Conservation (phyloP, 1,140 invertebrate species). For the Idris sp. region DNA sequence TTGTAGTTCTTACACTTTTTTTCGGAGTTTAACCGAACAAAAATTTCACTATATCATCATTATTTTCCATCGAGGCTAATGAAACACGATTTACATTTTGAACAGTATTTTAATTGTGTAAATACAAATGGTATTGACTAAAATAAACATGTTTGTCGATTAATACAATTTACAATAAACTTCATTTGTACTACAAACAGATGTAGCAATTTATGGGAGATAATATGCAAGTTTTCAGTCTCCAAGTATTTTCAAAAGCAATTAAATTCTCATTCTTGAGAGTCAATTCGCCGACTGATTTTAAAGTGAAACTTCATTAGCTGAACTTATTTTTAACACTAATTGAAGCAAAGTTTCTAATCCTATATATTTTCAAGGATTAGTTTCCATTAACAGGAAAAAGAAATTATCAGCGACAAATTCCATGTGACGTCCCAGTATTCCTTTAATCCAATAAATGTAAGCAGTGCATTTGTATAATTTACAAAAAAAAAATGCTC, state of each 20-base stretch:
- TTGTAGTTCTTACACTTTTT: too few species aligned
- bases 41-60: too few species aligned
- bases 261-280: conserved; percentile 3
- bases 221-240: conserved; percentile 18
- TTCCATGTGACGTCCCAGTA: conserved; percentile 11
- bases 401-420: conserved; percentile 14
- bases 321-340: too few species aligned
- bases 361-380: too few species aligned
- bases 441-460: conserved; percentile 41
- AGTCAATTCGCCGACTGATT: conserved; percentile 6
- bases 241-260: conserved; percentile 3
- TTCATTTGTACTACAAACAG: conserved; percentile 16
- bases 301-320: conserved; percentile 15
- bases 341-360: too few species aligned
- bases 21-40: too few species aligned
- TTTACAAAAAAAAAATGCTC: conserved; percentile 35
- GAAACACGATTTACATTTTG: not conserved
- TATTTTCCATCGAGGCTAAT: not conserved
- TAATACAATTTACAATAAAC: conserved; percentile 16
- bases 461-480: conserved; percentile 37
- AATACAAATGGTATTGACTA: not conserved
- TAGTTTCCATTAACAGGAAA: conserved; percentile 9
- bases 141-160: not conserved
- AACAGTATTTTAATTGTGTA: not conserved
- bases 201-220: conserved; percentile 3